Percentiles rank a stretch among this genome's conserved stretches.
Conservation (phyloP, 2,113 vertebrate genomes). For the Periophthalmus modestus region DNA sequence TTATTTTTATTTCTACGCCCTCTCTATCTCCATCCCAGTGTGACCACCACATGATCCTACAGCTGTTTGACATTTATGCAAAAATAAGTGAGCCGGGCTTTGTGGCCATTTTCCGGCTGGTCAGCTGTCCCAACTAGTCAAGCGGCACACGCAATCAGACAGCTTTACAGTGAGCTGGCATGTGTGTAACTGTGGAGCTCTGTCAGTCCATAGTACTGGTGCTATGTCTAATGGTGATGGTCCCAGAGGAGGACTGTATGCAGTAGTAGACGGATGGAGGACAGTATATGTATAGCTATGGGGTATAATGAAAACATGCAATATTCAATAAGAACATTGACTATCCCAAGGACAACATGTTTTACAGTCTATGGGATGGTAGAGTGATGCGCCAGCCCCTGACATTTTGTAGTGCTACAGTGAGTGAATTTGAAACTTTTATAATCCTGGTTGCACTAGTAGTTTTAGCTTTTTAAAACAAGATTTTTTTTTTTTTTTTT, state of each 20-base stretch:
- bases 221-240: slow-evolving; percentile 30
- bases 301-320: background rate
- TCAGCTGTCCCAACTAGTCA: slow-evolving; percentile 52
- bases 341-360: background rate
- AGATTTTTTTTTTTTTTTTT: no score
- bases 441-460: no score
- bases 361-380: background rate
- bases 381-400: background rate
- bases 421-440: background rate
- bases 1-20: slow-evolving; percentile 1
- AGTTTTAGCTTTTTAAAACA: background rate
- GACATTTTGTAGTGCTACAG: background rate
- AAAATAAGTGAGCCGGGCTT: slow-evolving; percentile 44
- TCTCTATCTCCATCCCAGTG: slow-evolving; percentile 12
- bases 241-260: slow-evolving; percentile 16
- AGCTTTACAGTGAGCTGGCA: slow-evolving; percentile 51
- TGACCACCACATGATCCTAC: slow-evolving; percentile 30
- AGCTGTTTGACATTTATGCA: slow-evolving; percentile 55
- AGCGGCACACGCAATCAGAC: slow-evolving; percentile 51
- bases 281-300: background rate
- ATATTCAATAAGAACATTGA: background rate
- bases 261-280: slow-evolving; percentile 14
- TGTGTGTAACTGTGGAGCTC: slow-evolving; percentile 50
- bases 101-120: slow-evolving; percentile 38
- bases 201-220: slow-evolving; percentile 26